phyloP scores from a whole-genome alignment of 2,113 vertebrate species.

The Mesoclemmys tuberculata region DNA sequence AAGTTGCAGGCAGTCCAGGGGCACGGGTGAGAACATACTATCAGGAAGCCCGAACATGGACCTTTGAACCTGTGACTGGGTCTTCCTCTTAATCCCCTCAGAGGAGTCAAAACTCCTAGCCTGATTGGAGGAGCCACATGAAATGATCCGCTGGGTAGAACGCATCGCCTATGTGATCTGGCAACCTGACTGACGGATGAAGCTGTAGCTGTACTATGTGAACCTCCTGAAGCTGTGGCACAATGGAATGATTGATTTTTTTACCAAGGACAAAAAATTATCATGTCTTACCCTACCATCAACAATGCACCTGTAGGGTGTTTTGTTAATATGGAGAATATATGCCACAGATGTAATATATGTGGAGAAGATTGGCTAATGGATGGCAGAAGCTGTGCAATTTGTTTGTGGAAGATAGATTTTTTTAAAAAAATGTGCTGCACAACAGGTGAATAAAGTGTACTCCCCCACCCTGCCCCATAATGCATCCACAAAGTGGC shows the following conservation, averaged over 20 bases:
- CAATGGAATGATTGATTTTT: rapidly evolving
- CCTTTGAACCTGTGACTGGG: no score
- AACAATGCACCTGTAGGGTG: background rate
- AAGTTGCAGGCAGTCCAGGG: no score
- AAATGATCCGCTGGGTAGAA: no score
- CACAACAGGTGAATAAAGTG: background rate
- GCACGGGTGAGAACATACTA: no score
- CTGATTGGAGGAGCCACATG: no score
- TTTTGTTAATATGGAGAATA: background rate
- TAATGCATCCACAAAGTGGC: background rate
- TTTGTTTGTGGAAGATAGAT: background rate
- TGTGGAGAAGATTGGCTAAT: background rate
- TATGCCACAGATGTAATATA: background rate
- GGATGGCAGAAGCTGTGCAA: background rate
- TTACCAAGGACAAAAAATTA: background rate
- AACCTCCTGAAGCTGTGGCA: no score
- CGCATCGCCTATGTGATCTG: no score
- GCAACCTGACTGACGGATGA: no score
- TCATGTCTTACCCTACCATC: background rate
- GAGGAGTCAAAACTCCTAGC: no score
- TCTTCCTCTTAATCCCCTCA: no score
- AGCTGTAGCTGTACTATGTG: no score
- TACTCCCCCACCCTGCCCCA: background rate
- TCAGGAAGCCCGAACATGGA: no score
- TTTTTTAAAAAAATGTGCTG: background rate